Conservation (phyloP, 2,888 invertebrate species). For the Mythimna albipuncta region DNA sequence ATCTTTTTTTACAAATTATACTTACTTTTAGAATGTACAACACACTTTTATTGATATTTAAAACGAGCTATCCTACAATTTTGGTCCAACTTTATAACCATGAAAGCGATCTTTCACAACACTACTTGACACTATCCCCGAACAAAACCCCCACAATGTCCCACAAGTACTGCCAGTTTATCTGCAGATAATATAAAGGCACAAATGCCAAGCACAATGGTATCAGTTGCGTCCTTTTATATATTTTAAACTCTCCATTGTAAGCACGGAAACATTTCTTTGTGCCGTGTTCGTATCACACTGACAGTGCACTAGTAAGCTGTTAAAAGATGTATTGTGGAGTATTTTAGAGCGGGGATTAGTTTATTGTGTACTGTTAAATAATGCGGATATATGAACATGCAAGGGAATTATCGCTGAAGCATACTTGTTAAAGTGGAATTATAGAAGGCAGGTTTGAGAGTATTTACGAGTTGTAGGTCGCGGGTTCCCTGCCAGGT, state of each 20-base stretch:
- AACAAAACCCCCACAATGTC: conserved; percentile 19
- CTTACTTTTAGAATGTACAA: too few relatives aligned
- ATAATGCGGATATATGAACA: background rate
- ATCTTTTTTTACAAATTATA: too few relatives aligned
- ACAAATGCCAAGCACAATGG: conserved; percentile 30
- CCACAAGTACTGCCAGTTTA: conserved; percentile 15
- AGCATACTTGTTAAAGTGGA: too few relatives aligned
- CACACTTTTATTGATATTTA: too few relatives aligned
- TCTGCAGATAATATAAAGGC: conserved; percentile 34
- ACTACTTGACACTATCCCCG: background rate
- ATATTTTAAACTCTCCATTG: conserved; percentile 41
- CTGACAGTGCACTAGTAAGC: conserved; percentile 2
- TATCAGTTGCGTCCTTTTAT: conserved; percentile 25
- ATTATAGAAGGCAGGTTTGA: too few relatives aligned
- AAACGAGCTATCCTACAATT: too few relatives aligned
- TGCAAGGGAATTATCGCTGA: too few relatives aligned
- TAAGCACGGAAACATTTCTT: conserved; percentile 17
- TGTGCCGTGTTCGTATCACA: conserved; percentile 16
- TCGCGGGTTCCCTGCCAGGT: too few relatives aligned
- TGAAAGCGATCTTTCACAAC: background rate
- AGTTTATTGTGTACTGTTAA: background rate
- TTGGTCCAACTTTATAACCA: background rate
- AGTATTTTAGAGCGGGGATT: background rate
- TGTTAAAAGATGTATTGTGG: conserved; percentile 1
- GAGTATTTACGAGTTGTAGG: too few relatives aligned